These are phyloP conservation scores for Brachystomella parvula DNA, from an alignment of 1,140 invertebrate genomes.

Conservation along the genomic window DNA sequence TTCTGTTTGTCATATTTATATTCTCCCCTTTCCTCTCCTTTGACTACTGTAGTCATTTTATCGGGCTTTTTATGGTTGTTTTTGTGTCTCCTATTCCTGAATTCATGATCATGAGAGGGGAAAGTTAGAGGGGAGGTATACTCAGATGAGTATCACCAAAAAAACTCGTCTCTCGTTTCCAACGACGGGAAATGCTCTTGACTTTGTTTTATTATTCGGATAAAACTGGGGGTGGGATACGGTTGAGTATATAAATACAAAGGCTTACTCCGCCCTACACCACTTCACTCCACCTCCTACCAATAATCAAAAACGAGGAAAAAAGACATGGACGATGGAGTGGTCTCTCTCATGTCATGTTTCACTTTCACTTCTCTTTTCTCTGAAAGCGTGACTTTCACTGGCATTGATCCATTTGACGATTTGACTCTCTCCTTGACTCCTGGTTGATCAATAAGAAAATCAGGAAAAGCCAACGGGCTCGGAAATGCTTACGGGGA, in stretches of 20 bases:
- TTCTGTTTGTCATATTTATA: background rate
- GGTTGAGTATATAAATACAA: background rate
- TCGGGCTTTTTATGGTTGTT: background rate
- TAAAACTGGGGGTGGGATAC: background rate
- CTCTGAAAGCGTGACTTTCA: background rate
- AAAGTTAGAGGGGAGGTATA: no score
- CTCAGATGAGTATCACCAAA: background rate
- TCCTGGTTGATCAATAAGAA: no score
- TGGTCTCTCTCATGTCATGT: background rate
- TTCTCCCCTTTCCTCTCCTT: background rate
- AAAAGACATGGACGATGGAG: background rate
- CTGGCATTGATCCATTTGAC: background rate
- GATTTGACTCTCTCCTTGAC: background rate
- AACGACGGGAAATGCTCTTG: background rate
- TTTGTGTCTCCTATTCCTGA: background rate
- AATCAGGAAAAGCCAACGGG: no score
- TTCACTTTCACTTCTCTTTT: background rate
- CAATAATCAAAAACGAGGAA: background rate
- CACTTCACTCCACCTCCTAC: background rate
- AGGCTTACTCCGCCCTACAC: background rate
- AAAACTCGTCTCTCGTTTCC: background rate
- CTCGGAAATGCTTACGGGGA: no score
- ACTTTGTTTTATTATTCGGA: conserved; percentile 13
- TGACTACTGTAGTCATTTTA: background rate
- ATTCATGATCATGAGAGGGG: background rate